These are phyloP conservation scores for Hyles lineata DNA, from an alignment of 2,888 invertebrate genomes.

Conservation along the genomic window DNA sequence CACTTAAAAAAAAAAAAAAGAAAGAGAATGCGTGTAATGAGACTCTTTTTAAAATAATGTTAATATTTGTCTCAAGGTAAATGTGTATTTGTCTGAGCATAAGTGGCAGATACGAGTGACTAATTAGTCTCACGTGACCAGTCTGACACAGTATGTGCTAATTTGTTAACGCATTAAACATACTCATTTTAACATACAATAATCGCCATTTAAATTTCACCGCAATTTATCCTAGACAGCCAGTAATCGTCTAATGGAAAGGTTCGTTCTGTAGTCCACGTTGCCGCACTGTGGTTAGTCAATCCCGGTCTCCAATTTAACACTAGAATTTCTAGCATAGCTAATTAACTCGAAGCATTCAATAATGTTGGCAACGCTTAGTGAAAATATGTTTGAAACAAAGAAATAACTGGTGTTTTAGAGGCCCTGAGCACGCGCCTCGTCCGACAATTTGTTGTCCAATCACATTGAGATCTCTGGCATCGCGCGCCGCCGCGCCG, in stretches of 20 bases:
- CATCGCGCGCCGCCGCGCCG: slow-evolving; percentile 42
- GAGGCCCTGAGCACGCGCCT: slow-evolving; percentile 33
- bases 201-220: neutral
- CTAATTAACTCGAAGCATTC: neutral
- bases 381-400: slow-evolving; percentile 32
- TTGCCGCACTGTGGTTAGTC: neutral
- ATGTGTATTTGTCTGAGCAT: neutral
- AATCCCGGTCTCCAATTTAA: neutral
- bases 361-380: neutral
- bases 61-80: too few relatives aligned
- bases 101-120: neutral
- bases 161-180: neutral
- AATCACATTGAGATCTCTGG: slow-evolving; percentile 70
- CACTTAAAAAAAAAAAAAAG: too few relatives aligned
- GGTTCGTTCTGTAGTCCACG: neutral
- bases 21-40: too few relatives aligned
- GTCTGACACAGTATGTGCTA: neutral
- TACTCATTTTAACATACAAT: neutral
- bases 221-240: neutral
- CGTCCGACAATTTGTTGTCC: slow-evolving; percentile 62
- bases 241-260: slow-evolving; percentile 1
- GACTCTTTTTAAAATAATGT: too few relatives aligned
- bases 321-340: neutral
- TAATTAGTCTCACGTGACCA: neutral
- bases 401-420: slow-evolving; percentile 38